These are phyloP conservation scores for Schmidtea mediterranea DNA, from an alignment of 1,140 invertebrate species.

Conservation along the genomic window DNA sequence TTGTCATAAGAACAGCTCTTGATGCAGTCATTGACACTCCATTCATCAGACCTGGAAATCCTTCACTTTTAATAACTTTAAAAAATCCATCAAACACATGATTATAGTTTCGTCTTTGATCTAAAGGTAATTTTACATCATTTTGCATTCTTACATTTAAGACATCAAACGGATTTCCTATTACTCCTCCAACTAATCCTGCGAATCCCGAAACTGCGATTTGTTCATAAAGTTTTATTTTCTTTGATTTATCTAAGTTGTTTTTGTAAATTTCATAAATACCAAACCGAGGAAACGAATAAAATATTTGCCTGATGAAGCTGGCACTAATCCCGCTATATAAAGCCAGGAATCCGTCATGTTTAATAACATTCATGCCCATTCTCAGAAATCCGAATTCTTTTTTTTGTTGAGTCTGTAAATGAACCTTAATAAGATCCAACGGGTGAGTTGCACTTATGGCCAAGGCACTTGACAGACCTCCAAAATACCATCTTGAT, in stretches of 20 bases:
- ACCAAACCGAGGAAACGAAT: conserved; percentile 83
- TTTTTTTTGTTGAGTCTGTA: conserved; percentile 62
- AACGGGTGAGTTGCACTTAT: conserved; percentile 85
- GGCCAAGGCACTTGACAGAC: conserved; percentile 65
- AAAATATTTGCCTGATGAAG: conserved; percentile 66
- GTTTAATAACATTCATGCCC: conserved; percentile 40
- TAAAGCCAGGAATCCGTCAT: conserved; percentile 55
- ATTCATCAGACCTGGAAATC: conserved; percentile 50
- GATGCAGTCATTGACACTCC: conserved; percentile 65
- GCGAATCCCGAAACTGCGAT: conserved; percentile 52
- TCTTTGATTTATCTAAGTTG: conserved; percentile 3
- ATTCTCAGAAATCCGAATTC: conserved; percentile 26
- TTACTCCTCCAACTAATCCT: conserved; percentile 60
- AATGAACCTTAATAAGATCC: conserved; percentile 78
- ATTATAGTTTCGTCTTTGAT: conserved; percentile 75
- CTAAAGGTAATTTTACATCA: conserved; percentile 66
- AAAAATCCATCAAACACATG: conserved; percentile 72
- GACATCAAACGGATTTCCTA: conserved; percentile 67
- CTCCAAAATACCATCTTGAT: conserved; percentile 65
- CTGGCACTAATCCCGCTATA: conserved; percentile 92
- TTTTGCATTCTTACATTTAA: conserved; percentile 99
- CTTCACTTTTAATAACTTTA: conserved; percentile 47
- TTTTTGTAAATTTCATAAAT: conserved; percentile 49
- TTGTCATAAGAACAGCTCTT: conserved; percentile 71
- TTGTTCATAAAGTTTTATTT: conserved; percentile 35